Evolutionary conservation across 2,797 vertebrate species (phyloP), one percentile per base, ranked within the genome.

Genomic region (Ispidina picta): DNA sequence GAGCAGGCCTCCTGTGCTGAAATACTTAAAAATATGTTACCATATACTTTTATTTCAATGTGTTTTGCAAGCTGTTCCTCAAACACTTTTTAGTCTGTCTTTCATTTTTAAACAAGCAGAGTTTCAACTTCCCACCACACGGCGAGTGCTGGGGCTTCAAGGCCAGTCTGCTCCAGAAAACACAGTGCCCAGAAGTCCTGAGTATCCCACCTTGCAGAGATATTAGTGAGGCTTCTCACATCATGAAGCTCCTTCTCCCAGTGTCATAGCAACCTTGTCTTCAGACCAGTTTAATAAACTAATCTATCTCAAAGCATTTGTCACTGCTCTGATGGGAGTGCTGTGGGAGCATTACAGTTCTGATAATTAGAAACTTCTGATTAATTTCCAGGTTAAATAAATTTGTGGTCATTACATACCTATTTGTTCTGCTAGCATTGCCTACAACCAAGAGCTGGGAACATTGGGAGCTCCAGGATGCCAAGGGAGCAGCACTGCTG

Each of bases 101-200:
- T 65, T 75, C 25, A 23, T 31, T 78, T 59, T 66, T 37, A 44
- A 84, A 31, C 10, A n/a, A 29, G 6, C 14, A 63, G 48, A 48
- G 12, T 70, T 70, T 77, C 56, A 74, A 12, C 5, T 8, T 23
- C 16, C 3, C n/a, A 12, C 23, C 20, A n/a, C 0, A 0, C 15
- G 18, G 75, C 35, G 33, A 39, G 21, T 5, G 1, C 16, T 56
- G 39, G 35, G 56, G 14, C 18, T 48, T 52, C 35, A 35, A 43
- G 6, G 26, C 26, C 58, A 65, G 12, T 4, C 17, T 58, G 9
- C 29, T 43, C 74, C 51, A 59, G 11, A 23, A 71, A 79, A 15
- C 35, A 64, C 22, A 60, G 28, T 44, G 10, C 43, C 55, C 8
- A 13, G 10, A 65, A 65, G 35, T n/a, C 28, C 49, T n/a, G 7